These are phyloP conservation scores for Channa striata DNA, from an alignment of 2,797 vertebrate species.

Conservation along the genomic window DNA sequence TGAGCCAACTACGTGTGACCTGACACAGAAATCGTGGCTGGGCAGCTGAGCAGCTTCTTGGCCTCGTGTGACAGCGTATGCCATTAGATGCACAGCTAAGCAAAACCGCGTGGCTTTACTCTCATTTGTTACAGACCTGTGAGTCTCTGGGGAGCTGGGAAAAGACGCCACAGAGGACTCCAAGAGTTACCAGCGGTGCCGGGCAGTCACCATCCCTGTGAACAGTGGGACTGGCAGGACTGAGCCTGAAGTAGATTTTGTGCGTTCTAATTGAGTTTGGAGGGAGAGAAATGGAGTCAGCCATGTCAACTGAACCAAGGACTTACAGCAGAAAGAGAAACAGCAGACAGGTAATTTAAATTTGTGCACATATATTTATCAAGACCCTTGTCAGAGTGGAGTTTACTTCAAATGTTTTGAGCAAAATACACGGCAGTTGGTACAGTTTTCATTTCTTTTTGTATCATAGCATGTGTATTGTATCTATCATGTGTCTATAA, in stretches of 20 bases:
- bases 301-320: neutral
- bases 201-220: conserved; percentile 1
- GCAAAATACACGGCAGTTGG: neutral
- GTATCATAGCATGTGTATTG: neutral
- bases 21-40: conserved; percentile 46
- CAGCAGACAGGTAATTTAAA: conserved; percentile 42
- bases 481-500: neutral
- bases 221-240: conserved; percentile 10
- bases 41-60: conserved; percentile 44
- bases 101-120: conserved; percentile 27
- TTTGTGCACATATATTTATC: neutral
- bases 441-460: neutral
- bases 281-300: conserved; percentile 42
- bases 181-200: neutral
- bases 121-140: conserved; percentile 50
- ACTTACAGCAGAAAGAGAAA: conserved; percentile 18
- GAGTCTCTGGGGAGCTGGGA: conserved; percentile 23
- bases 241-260: neutral
- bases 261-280: conserved; percentile 5
- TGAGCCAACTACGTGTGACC: conserved; percentile 35
- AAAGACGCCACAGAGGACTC: conserved; percentile 22
- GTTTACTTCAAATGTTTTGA: too few relatives aligned
- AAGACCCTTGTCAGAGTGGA: neutral
- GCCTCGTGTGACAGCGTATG: conserved; percentile 29
- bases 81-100: conserved; percentile 21